phyloP scores from a whole-genome alignment of 2,888 invertebrate genomes.

The Apocheima hispidaria region DNA sequence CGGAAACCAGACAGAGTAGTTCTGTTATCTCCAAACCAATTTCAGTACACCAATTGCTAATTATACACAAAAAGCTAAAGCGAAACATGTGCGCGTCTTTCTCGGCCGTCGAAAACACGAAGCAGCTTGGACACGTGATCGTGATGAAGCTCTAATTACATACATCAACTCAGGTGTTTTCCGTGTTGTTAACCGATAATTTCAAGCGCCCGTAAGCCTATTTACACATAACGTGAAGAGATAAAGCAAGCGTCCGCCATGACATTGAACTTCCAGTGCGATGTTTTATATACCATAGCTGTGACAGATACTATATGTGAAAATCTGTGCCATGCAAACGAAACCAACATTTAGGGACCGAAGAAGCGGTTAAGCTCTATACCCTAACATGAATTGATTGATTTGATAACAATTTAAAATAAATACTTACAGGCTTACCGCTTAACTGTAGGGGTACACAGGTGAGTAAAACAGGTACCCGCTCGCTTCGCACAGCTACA shows the following conservation, averaged over 20 bases:
- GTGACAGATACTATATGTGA: not conserved
- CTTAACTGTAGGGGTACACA: no score
- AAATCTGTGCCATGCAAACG: not conserved
- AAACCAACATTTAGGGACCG: not conserved
- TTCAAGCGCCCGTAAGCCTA: constrained; percentile 62
- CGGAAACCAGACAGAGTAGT: not conserved
- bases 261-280: constrained; percentile 41
- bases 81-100: constrained; percentile 54
- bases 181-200: constrained; percentile 58
- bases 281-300: not conserved
- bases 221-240: constrained; percentile 45
- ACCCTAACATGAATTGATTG: not conserved
- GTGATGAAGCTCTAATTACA: constrained; percentile 75
- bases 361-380: not conserved
- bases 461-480: not conserved
- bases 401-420: not conserved
- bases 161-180: constrained; percentile 68
- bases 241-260: constrained; percentile 58
- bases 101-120: constrained; percentile 58
- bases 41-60: constrained; percentile 52
- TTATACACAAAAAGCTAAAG: constrained; percentile 54
- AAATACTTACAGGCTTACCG: no score
- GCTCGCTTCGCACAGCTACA: not conserved
- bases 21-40: constrained; percentile 37
- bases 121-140: constrained; percentile 66